Percentiles rank a stretch among this genome's conserved stretches.
These are phyloP conservation scores for Rallus crepitans DNA, from an alignment of 2,797 vertebrate species.

Conservation along the genomic window DNA sequence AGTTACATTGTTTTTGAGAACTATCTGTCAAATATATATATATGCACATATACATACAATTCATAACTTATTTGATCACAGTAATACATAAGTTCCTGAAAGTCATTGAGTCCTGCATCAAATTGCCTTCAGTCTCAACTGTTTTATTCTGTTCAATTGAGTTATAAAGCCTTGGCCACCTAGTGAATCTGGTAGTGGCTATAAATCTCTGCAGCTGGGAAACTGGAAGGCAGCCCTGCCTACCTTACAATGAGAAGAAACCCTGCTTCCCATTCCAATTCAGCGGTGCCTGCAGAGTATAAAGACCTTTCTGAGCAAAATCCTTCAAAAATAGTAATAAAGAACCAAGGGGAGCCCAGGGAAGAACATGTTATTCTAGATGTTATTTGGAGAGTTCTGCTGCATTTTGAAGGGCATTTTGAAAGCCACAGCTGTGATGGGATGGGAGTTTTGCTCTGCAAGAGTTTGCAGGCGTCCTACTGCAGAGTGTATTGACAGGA, in stretches of 20 bases:
- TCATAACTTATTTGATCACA: background rate
- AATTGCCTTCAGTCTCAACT: conserved; percentile 54
- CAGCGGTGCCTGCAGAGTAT: conserved; percentile 36
- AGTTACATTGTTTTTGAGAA: conserved; percentile 30
- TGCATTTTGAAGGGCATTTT: conserved; percentile 7
- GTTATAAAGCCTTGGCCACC: conserved; percentile 69
- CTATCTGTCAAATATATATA: conserved; percentile 1
- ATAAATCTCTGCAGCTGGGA: conserved; percentile 73
- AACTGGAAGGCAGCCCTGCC: conserved; percentile 67
- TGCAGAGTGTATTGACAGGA: background rate
- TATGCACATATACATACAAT: background rate
- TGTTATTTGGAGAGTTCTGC: background rate
- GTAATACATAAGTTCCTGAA: conserved; percentile 39
- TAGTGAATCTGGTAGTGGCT: conserved; percentile 60
- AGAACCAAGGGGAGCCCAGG: background rate
- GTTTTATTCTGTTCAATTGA: conserved; percentile 57
- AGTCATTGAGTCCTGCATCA: conserved; percentile 34
- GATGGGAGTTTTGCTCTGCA: conserved; percentile 1
- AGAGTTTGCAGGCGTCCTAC: background rate
- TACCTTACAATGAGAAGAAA: conserved; percentile 69
- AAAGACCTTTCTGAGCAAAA: conserved; percentile 63
- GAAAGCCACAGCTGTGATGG: background rate
- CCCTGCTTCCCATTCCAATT: conserved; percentile 60
- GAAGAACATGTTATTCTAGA: background rate
- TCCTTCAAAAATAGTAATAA: conserved; percentile 58